Evolutionary conservation across 1,140 invertebrate species (phyloP).

Genomic region (Coptotermes formosanus): DNA sequence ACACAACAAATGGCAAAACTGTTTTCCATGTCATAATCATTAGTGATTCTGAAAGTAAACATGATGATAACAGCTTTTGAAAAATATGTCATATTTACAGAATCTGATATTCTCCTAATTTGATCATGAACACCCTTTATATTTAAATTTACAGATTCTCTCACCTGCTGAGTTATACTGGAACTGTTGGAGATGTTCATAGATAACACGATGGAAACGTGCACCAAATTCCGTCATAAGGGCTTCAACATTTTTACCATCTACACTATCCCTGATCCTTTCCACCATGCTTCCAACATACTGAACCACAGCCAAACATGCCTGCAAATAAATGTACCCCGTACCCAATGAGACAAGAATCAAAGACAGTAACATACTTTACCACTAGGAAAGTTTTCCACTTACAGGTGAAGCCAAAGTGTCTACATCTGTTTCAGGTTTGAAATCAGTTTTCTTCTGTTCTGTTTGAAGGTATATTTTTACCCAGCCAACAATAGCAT

Average conservation of each 20-base stretch:
- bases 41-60: too few species aligned
- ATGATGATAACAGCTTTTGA: too few species aligned
- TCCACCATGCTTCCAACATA: constrained; percentile 76
- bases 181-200: constrained; percentile 92
- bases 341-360: constrained; percentile 10
- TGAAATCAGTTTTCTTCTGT: constrained; percentile 96
- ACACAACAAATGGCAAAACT: too few species aligned
- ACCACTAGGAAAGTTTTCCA: not conserved
- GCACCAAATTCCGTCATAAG: constrained; percentile 87
- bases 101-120: too few species aligned
- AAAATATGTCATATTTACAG: too few species aligned
- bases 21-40: too few species aligned
- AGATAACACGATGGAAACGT: constrained; percentile 89
- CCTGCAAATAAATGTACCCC: constrained; percentile 55
- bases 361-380: not conserved
- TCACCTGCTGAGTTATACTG: constrained; percentile 91
- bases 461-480: constrained; percentile 87
- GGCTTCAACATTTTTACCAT: constrained; percentile 89
- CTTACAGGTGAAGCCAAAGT: constrained; percentile 69
- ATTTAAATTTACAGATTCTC: not conserved
- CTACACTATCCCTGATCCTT: constrained; percentile 80
- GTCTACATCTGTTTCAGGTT: constrained; percentile 81
- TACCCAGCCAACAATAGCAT: constrained; percentile 88
- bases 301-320: constrained; percentile 83
- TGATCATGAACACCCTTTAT: too few species aligned